Conservation (phyloP, 2,113 vertebrate species). For the Centropristis striata region DNA sequence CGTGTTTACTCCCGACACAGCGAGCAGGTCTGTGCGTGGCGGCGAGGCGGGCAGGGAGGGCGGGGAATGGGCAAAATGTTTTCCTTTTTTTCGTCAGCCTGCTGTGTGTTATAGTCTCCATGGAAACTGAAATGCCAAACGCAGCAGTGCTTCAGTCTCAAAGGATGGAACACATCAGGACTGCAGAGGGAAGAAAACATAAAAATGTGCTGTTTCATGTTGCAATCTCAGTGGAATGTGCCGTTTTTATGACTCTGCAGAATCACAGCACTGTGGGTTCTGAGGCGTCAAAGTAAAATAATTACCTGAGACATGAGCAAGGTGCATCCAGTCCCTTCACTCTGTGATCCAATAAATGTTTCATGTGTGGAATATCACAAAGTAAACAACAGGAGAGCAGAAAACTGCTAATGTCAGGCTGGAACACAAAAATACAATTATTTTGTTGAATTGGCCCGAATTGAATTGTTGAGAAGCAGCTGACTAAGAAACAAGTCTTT, state of each 20-base stretch:
- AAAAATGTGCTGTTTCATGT: not conserved
- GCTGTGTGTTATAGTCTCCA: slow-evolving; percentile 41
- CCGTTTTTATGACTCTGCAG: not conserved
- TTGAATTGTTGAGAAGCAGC: not conserved
- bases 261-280: not conserved
- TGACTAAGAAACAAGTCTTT: not conserved
- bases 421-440: not conserved
- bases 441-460: not conserved
- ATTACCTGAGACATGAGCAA: not conserved
- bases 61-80: not conserved
- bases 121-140: slow-evolving; percentile 72
- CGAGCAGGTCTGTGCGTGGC: not conserved
- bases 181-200: not conserved
- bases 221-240: not conserved
- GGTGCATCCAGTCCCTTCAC: not conserved
- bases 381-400: not conserved
- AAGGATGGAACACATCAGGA: not conserved
- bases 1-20: slow-evolving; percentile 31
- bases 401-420: not conserved
- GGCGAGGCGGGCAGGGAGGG: no score
- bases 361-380: no score
- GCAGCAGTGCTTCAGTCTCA: not conserved
- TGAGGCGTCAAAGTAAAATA: not conserved
- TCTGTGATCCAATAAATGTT: no score
- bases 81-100: not conserved